Evolutionary conservation across 1,140 invertebrate species (phyloP).

Genomic region (Macrocentrus cingulum): DNA sequence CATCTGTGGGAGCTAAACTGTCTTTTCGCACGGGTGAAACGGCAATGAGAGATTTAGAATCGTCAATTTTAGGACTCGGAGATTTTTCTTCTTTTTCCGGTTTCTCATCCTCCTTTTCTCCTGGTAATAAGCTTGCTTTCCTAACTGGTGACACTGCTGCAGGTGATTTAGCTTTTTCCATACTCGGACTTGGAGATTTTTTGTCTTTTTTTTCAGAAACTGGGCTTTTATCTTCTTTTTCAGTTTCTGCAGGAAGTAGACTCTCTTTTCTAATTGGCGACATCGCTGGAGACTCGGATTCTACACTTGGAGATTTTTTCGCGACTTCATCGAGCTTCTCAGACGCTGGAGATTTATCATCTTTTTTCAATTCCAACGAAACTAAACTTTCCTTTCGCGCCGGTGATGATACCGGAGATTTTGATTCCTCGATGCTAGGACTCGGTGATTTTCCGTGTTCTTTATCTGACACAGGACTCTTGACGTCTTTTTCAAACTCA

Average conservation of each 20-base stretch:
- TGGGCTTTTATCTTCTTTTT: not conserved
- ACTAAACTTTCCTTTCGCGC: conserved; percentile 1
- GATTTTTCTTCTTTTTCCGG: not conserved
- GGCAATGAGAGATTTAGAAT: not conserved
- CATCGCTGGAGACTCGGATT: no score
- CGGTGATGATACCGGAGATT: not conserved
- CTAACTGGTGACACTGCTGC: not conserved
- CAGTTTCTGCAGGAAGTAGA: no score
- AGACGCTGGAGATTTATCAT: no score
- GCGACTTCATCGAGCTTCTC: no score
- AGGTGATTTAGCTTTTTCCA: not conserved
- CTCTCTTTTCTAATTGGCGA: no score
- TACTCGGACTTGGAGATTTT: conserved; percentile 16
- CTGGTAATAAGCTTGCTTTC: conserved; percentile 10
- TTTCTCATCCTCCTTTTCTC: no score
- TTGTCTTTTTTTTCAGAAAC: not conserved
- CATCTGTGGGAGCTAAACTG: not conserved
- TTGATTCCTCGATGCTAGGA: not conserved
- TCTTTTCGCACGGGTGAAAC: not conserved
- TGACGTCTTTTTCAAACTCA: not conserved
- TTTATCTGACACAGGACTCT: not conserved
- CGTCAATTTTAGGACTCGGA: not conserved
- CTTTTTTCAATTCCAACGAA: not conserved
- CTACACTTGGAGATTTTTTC: no score
- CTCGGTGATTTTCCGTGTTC: not conserved